Evolutionary conservation across 2,888 invertebrate genomes (phyloP).

Genomic region (Morpho achilles): DNA sequence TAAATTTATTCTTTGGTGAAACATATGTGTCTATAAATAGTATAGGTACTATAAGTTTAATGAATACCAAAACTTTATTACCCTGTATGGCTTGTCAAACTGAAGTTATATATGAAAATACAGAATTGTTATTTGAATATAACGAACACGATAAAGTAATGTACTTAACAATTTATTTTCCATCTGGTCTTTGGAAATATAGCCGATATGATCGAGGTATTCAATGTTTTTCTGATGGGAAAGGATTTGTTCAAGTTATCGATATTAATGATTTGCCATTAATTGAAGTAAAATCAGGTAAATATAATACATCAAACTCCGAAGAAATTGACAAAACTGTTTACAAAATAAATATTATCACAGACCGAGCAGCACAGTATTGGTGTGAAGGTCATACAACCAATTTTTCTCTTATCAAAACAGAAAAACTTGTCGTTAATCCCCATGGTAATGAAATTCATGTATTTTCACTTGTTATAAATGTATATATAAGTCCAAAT

Average conservation of each 20-base stretch:
- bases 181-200: conserved; percentile 74
- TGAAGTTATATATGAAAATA: conserved; percentile 45
- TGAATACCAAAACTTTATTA: conserved; percentile 33
- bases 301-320: conserved; percentile 16
- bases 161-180: conserved; percentile 75
- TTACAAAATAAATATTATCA: conserved; percentile 71
- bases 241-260: conserved; percentile 67
- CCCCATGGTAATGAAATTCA: conserved; percentile 54
- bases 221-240: conserved; percentile 81
- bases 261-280: conserved; percentile 55
- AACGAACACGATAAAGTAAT: conserved; percentile 46
- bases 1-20: conserved; percentile 10
- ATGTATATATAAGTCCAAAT: conserved; percentile 35
- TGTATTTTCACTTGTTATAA: conserved; percentile 58
- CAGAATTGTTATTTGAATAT: conserved; percentile 57
- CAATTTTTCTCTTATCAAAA: conserved; percentile 67
- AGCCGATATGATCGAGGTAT: conserved; percentile 65
- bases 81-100: conserved; percentile 64
- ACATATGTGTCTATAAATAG: conserved; percentile 52
- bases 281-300: conserved; percentile 30
- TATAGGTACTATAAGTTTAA: conserved; percentile 44
- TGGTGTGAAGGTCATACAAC: conserved; percentile 82
- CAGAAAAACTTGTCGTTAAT: conserved; percentile 73
- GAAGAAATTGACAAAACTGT: conserved; percentile 54
- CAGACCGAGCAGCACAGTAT: conserved; percentile 79